Percentiles rank a stretch among this genome's conserved stretches.
Evolutionary conservation across 1,140 invertebrate species (phyloP).

Genomic region (Scylla paramamosain): DNA sequence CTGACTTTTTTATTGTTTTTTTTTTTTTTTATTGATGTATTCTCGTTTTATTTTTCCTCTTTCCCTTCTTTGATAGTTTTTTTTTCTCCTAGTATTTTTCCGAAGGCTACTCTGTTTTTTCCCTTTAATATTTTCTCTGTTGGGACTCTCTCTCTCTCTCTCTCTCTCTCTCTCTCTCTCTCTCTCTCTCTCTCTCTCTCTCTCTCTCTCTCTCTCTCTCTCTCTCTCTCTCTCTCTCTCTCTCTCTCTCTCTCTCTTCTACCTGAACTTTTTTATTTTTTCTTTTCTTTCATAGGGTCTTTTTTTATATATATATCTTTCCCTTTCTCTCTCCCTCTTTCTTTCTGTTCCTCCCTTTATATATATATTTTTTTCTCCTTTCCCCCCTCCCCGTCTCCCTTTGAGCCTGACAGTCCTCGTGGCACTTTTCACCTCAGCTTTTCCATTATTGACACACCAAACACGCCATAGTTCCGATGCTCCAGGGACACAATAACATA

Average conservation of each 20-base stretch:
- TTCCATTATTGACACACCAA: neutral
- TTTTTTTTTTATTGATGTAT: neutral
- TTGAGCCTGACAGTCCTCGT: neutral
- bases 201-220: constrained; percentile 2
- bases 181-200: constrained; percentile 44
- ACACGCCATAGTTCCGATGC: neutral
- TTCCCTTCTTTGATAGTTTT: neutral
- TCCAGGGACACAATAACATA: neutral
- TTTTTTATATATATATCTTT: neutral
- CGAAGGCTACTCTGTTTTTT: neutral
- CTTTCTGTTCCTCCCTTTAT: neutral
- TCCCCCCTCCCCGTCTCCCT: neutral
- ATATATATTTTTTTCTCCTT: neutral
- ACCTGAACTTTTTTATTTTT: neutral
- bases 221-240: neutral
- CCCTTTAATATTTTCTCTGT: neutral
- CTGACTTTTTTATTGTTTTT: neutral
- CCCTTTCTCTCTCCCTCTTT: neutral
- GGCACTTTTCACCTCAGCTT: neutral
- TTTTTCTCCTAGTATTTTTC: neutral
- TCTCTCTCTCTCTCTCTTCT: neutral
- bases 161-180: constrained; percentile 48
- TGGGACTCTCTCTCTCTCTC: constrained; percentile 28
- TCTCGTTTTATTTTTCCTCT: neutral
- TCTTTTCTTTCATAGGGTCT: neutral